phyloP scores from a whole-genome alignment of 2,888 invertebrate species.

The Disparrhopalites patrizii region DNA sequence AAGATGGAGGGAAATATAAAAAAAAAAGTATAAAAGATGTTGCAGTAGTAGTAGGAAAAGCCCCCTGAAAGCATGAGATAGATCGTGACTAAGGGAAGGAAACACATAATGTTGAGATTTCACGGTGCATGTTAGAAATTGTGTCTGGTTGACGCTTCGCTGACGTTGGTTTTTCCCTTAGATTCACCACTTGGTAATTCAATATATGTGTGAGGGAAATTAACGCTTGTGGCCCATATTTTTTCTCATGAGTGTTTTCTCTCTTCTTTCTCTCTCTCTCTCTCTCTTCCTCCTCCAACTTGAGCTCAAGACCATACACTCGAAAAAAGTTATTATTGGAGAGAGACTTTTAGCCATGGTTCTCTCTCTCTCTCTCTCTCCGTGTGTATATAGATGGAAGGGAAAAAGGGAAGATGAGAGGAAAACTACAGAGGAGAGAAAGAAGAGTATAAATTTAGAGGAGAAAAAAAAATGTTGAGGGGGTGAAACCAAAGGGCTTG shows the following conservation, averaged over 20 bases:
- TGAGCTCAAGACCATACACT: too few relatives aligned
- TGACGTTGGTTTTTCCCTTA: slow-evolving; percentile 27
- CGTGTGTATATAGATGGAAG: too few relatives aligned
- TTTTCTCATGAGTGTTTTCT: slow-evolving; percentile 35
- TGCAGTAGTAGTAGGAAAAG: too few relatives aligned
- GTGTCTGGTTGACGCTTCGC: slow-evolving; percentile 27
- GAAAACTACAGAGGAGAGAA: slow-evolving; percentile 35
- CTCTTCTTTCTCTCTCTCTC: slow-evolving; percentile 11
- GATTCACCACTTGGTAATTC: slow-evolving; percentile 38
- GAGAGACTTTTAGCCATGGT: too few relatives aligned
- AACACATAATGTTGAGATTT: slow-evolving; percentile 26
- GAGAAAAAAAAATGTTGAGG: too few relatives aligned
- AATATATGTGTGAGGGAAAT: slow-evolving; percentile 47
- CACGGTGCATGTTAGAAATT: slow-evolving; percentile 25
- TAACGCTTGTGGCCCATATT: slow-evolving; percentile 48
- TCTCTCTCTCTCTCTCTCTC: neutral
- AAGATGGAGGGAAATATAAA: neutral
- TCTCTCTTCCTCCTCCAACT: neutral
- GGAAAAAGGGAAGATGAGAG: too few relatives aligned
- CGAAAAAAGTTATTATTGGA: too few relatives aligned
- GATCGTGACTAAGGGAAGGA: neutral
- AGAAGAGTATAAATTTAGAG: slow-evolving; percentile 45
- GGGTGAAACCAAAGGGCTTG: slow-evolving; percentile 31
- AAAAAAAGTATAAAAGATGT: too few relatives aligned
- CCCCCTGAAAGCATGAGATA: too few relatives aligned